Evolutionary conservation across 2,113 vertebrate species (phyloP).

Genomic region (Brachypteracias leptosomus): DNA sequence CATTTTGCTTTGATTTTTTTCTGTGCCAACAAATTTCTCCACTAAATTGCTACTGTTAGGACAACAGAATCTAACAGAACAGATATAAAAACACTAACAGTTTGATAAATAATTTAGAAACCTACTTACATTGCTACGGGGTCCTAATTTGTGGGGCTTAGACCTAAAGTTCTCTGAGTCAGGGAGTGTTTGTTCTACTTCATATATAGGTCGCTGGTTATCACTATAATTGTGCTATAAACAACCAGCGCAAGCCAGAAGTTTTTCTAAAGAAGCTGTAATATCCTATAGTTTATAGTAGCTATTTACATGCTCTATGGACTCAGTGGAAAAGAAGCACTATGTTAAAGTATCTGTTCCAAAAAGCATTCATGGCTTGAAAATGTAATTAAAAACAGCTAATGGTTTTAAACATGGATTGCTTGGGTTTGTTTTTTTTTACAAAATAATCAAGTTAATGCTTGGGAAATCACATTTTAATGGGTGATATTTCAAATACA

Average conservation of each 20-base stretch:
- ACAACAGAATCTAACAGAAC: neutral
- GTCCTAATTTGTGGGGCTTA: neutral
- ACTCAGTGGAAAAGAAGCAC: neutral
- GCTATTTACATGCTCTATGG: neutral
- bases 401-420: neutral
- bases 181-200: neutral
- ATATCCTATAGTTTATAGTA: neutral
- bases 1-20: neutral
- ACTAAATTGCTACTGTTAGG: neutral
- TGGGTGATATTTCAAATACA: neutral
- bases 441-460: neutral
- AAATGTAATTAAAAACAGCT: neutral
- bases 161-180: neutral
- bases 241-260: neutral
- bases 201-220: neutral
- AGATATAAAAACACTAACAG: neutral
- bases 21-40: neutral
- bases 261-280: neutral
- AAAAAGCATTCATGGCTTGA: neutral
- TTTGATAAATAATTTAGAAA: neutral
- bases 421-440: neutral
- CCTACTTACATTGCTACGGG: neutral
- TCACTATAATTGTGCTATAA: neutral
- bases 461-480: conserved; percentile 13
- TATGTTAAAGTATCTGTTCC: neutral